Evolutionary conservation across 2,888 invertebrate species (phyloP).

Genomic region (Trichogramma evanescens): DNA sequence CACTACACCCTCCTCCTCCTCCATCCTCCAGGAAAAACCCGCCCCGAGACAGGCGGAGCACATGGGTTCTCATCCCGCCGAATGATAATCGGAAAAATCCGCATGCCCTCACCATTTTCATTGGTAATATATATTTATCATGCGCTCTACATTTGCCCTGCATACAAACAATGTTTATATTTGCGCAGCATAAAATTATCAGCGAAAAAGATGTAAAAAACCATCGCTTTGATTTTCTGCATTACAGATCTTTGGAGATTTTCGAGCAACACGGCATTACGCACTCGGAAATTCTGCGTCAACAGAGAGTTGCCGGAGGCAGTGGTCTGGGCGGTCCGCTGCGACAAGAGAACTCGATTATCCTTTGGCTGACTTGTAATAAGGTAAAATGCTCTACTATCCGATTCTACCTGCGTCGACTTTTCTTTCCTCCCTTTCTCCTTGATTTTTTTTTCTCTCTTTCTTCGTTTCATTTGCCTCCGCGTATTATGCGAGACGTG

Average conservation of each 20-base stretch:
- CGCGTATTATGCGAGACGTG: not conserved
- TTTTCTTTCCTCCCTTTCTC: not conserved
- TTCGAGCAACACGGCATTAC: constrained; percentile 60
- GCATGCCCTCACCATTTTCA: no score
- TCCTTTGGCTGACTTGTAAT: constrained; percentile 82
- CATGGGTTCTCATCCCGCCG: no score
- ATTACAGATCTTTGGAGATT: constrained; percentile 67
- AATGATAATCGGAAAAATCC: no score
- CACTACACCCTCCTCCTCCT: no score
- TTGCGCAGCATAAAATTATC: no score
- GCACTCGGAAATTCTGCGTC: constrained; percentile 64
- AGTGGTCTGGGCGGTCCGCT: constrained; percentile 64
- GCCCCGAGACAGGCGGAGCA: no score
- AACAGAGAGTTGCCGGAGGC: constrained; percentile 61
- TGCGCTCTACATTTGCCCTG: no score
- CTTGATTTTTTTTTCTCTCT: not conserved
- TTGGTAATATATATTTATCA: no score
- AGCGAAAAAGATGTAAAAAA: no score
- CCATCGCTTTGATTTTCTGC: constrained; percentile 3
- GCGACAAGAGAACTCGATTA: constrained; percentile 65
- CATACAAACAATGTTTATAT: no score
- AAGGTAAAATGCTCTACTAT: constrained; percentile 52
- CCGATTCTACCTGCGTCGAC: not conserved
- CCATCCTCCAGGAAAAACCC: no score
- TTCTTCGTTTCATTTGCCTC: not conserved